Base-by-base conservation (phyloP, 2,888 invertebrate species). In the Macropis europaea region DNA sequence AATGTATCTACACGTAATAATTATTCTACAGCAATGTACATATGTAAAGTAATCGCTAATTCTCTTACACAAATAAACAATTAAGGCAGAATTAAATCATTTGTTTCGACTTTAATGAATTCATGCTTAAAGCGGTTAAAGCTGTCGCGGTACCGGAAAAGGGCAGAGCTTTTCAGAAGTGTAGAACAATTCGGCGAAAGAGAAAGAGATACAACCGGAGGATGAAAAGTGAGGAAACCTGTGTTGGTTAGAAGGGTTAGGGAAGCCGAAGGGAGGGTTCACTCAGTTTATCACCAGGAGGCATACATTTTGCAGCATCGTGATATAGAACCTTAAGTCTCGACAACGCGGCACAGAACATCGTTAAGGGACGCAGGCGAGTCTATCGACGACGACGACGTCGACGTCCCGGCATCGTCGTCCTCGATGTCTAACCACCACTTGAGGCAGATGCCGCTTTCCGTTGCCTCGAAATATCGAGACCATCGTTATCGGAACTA, bases 281-380 rank as follows among this genome's bases (percentile, higher is more conserved):
- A 76, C 77, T 84, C 79, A 82, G 82, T 86, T 87, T 87, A 87
- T 87, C 86, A 83, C 83, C 77, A 80, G 80, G 73, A 83, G 83
- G 83, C 84, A 84, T 86, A 84, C 82, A 87, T 88, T 88, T 87
- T 85, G 84, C 83, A 84, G 76, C 81, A 81, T 77, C 79, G 74
- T 83, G 83, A 84, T 82, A 81, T 80, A 84, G 81, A 79, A 54
- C 59, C 74, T 69, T 57, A 38, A 47, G 77, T 76, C 83, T 73
- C 77, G 75, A 78, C 77, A 77, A 69, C 79, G 76, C 80, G 73
- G 77, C 80, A 76, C 73, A 69, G 73, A 71, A 77, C 81, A 73
- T 84, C 83, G 84, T 87, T 86, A 85, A 84, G 82, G 81, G 82
- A 84, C 77, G 79, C n/a, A n/a, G n/a, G n/a, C 64, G 66, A 50